Conservation (phyloP, 2,888 invertebrate species). For the Acleris cristana region DNA sequence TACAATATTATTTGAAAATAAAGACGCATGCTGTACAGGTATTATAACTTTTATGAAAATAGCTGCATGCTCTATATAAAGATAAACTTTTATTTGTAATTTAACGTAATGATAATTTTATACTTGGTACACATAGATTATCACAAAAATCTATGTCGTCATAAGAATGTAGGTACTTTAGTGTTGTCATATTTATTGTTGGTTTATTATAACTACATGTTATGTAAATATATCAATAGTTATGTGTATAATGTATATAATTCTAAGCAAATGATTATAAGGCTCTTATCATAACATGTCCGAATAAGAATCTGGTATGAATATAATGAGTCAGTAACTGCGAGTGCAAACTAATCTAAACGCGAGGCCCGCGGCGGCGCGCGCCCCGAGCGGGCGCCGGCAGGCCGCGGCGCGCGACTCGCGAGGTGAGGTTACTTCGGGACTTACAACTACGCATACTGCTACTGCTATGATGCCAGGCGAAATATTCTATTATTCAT, state of each 20-base stretch:
- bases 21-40: constrained; percentile 31
- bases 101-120: constrained; percentile 18
- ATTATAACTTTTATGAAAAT: neutral
- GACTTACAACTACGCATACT: neutral
- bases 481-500: constrained; percentile 5
- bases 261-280: neutral
- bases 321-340: constrained; percentile 4
- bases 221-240: neutral
- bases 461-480: neutral
- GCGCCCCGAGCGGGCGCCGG: too few species aligned
- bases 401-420: too few species aligned
- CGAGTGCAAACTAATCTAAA: too few species aligned
- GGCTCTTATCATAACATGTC: neutral
- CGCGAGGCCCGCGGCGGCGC: too few species aligned
- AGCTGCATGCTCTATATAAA: constrained; percentile 31
- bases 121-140: constrained; percentile 17
- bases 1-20: constrained; percentile 49
- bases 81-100: constrained; percentile 19
- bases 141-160: constrained; percentile 47
- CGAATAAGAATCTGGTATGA: neutral
- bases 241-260: constrained; percentile 1
- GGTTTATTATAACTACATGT: neutral
- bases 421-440: neutral
- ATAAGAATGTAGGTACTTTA: constrained; percentile 44
- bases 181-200: constrained; percentile 11